phyloP scores from a whole-genome alignment of 1,140 invertebrate genomes.

The Ceratitis capitata region DNA sequence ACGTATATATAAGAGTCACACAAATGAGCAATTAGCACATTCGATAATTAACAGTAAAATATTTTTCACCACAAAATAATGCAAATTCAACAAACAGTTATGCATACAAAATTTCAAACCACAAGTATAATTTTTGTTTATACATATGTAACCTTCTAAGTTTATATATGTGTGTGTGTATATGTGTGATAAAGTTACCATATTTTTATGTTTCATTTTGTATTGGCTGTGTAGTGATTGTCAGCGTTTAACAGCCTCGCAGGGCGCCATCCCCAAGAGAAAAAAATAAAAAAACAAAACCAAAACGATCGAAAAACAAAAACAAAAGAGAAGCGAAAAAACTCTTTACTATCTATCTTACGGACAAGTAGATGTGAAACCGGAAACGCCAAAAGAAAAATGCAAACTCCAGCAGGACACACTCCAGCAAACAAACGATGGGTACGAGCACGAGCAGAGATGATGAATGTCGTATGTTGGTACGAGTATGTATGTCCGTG shows the following conservation, averaged over 20 bases:
- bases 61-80: not conserved
- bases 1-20: not conserved
- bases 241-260: not conserved
- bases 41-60: not conserved
- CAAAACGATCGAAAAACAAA: no score
- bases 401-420: constrained; percentile 6
- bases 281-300: no score
- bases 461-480: not conserved
- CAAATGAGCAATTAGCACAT: not conserved
- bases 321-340: no score
- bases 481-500: not conserved
- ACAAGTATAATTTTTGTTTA: not conserved
- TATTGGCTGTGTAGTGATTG: no score
- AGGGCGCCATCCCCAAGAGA: not conserved
- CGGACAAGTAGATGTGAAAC: not conserved
- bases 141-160: not conserved
- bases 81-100: not conserved
- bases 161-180: not conserved
- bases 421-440: constrained; percentile 38
- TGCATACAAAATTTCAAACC: not conserved
- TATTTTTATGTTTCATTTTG: not conserved
- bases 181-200: not conserved
- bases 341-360: not conserved
- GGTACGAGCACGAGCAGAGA: not conserved
- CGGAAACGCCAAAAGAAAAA: constrained; percentile 2